Conservation (phyloP, 2,888 invertebrate genomes). For the Notocelia uddmanniana region DNA sequence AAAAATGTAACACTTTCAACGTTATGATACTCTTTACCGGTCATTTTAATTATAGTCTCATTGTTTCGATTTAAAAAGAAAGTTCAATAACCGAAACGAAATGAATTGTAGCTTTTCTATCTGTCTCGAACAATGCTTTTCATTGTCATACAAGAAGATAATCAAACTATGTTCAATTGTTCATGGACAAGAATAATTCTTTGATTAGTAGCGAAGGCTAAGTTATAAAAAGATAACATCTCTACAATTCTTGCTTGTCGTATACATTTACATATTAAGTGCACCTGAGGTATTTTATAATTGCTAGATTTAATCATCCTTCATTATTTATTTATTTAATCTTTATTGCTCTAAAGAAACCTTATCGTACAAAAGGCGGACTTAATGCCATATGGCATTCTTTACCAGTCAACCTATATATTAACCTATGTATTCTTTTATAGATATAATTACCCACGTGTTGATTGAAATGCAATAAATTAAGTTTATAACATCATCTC, state of each 20-base stretch:
- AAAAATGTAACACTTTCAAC: constrained; percentile 70
- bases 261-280: constrained; percentile 1
- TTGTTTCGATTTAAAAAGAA: constrained; percentile 45
- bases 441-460: constrained; percentile 54
- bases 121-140: neutral
- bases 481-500: constrained; percentile 45
- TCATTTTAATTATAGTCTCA: constrained; percentile 42
- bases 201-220: neutral
- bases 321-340: too few relatives aligned
- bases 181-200: neutral
- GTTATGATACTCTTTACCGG: constrained; percentile 36
- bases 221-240: neutral
- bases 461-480: constrained; percentile 51
- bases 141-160: neutral
- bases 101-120: constrained; percentile 11
- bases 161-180: neutral
- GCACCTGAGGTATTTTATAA: neutral
- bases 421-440: constrained; percentile 47
- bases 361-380: too few relatives aligned
- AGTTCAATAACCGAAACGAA: constrained; percentile 5
- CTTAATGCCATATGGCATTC: too few relatives aligned
- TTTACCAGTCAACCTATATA: too few relatives aligned
- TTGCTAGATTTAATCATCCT: constrained; percentile 25
- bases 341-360: too few relatives aligned
- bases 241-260: neutral